Percentiles rank a stretch among this genome's conserved stretches.
phyloP scores from a whole-genome alignment of 2,113 vertebrate genomes.

The Anoplopoma fimbria region DNA sequence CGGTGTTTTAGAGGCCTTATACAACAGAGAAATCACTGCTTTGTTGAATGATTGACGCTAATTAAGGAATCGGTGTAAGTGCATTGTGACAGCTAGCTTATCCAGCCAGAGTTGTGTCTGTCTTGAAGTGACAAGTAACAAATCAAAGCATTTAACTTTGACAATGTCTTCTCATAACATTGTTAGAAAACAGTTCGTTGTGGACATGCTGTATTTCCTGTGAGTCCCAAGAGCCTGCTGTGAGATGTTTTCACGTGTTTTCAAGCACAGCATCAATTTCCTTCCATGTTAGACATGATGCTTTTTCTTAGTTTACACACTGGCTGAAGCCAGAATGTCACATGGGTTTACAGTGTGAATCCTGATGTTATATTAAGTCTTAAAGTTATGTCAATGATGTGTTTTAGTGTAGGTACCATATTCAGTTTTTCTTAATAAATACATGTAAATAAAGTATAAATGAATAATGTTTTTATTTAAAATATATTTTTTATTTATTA shows the following conservation, averaged over 20 bases:
- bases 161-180: neutral
- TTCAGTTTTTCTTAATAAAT: neutral
- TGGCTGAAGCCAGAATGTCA: neutral
- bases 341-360: slow-evolving; percentile 1
- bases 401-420: neutral
- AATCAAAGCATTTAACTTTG: neutral
- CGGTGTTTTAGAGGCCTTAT: neutral
- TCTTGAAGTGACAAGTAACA: neutral
- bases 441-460: neutral
- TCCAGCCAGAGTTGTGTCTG: neutral
- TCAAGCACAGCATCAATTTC: slow-evolving; percentile 1
- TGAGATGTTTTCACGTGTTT: slow-evolving; percentile 2
- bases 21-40: neutral
- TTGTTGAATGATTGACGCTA: slow-evolving; percentile 12
- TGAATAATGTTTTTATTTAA: neutral
- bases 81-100: neutral
- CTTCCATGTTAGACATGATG: neutral
- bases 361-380: neutral
- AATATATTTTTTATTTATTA: neutral
- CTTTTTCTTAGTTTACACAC: slow-evolving; percentile 6
- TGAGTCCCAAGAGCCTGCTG: neutral
- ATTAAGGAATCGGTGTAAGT: neutral
- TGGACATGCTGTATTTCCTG: slow-evolving; percentile 1
- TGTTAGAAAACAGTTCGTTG: slow-evolving; percentile 1
- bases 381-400: neutral